A percentile compares a stretch with the other conserved stretches of the same genome.
phyloP scores from a whole-genome alignment of 2,888 invertebrate species.

The Thecocarcelia acutangulata region DNA sequence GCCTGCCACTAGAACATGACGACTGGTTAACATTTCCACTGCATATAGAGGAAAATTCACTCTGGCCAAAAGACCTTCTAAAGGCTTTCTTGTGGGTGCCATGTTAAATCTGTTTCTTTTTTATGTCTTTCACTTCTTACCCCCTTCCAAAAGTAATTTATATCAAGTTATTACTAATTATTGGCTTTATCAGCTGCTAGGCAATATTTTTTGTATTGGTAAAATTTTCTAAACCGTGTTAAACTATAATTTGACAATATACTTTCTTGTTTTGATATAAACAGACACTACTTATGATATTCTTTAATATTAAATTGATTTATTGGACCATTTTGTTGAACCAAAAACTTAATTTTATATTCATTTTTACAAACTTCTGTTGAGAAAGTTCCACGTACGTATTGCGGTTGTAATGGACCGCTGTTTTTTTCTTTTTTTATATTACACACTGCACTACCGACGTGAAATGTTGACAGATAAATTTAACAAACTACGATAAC shows the following conservation, averaged over 20 bases:
- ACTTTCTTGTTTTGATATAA: conserved; percentile 30
- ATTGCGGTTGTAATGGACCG: conserved; percentile 51
- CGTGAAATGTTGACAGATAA: not conserved
- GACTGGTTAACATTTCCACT: conserved; percentile 93
- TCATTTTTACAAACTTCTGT: conserved; percentile 48
- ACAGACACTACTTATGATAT: not conserved
- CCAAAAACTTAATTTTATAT: conserved; percentile 55
- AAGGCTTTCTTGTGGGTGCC: conserved; percentile 84
- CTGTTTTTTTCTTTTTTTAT: conserved; percentile 51
- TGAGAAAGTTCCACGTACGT: conserved; percentile 75
- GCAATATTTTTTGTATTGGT: conserved; percentile 21
- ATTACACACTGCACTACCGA: conserved; percentile 29
- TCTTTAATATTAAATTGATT: not conserved
- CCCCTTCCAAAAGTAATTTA: not conserved
- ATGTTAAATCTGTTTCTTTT: conserved; percentile 78
- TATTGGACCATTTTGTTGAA: conserved; percentile 50
- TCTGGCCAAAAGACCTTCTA: conserved; percentile 89
- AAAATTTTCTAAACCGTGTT: conserved; percentile 61
- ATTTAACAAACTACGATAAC: not conserved
- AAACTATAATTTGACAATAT: too few species aligned
- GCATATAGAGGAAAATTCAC: conserved; percentile 97
- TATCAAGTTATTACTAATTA: conserved; percentile 43
- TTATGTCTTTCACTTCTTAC: conserved; percentile 11
- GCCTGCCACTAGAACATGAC: conserved; percentile 97
- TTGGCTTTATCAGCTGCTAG: conserved; percentile 70